Evolutionary conservation across 1,140 invertebrate genomes (phyloP).

Genomic region (Drosophila pseudoananassae): DNA sequence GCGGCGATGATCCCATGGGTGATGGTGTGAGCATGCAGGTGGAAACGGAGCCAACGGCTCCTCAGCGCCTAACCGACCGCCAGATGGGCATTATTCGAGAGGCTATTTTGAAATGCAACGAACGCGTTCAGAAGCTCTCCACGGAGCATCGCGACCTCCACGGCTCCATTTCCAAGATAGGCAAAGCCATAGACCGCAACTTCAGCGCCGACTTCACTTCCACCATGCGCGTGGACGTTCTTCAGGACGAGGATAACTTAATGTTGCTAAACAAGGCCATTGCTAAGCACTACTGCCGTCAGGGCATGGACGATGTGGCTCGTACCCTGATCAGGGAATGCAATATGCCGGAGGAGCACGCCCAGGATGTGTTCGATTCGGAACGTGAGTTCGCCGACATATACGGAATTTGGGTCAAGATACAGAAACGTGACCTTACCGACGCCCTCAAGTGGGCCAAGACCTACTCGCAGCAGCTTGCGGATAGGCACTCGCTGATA

Average conservation of each 20-base stretch:
- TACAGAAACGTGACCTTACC: slow-evolving; percentile 90
- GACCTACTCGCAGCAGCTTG: slow-evolving; percentile 87
- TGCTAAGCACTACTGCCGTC: slow-evolving; percentile 97
- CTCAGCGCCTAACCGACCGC: slow-evolving; percentile 85
- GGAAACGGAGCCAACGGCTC: slow-evolving; percentile 68
- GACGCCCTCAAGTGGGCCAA: slow-evolving; percentile 92
- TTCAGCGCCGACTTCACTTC: slow-evolving; percentile 96
- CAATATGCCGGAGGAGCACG: slow-evolving; percentile 88
- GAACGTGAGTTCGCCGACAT: slow-evolving; percentile 94
- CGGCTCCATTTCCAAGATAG: slow-evolving; percentile 96
- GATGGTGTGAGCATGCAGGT: slow-evolving; percentile 74
- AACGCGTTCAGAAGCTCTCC: slow-evolving; percentile 90
- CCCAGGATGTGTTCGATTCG: slow-evolving; percentile 84
- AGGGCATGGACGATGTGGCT: slow-evolving; percentile 95
- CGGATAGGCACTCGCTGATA: slow-evolving; percentile 89
- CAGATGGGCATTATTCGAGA: slow-evolving; percentile 89
- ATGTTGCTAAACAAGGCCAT: slow-evolving; percentile 97
- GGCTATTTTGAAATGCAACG: slow-evolving; percentile 89
- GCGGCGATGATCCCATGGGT: slow-evolving; percentile 70
- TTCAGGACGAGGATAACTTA: slow-evolving; percentile 91
- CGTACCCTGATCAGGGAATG: slow-evolving; percentile 92
- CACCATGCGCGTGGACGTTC: slow-evolving; percentile 93
- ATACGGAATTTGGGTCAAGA: slow-evolving; percentile 92
- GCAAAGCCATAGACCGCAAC: slow-evolving; percentile 97
- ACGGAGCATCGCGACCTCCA: slow-evolving; percentile 91